Evolutionary conservation across 2,113 vertebrate species (phyloP), one percentile per base, ranked within the genome.

Genomic region (Cottus gobio): DNA sequence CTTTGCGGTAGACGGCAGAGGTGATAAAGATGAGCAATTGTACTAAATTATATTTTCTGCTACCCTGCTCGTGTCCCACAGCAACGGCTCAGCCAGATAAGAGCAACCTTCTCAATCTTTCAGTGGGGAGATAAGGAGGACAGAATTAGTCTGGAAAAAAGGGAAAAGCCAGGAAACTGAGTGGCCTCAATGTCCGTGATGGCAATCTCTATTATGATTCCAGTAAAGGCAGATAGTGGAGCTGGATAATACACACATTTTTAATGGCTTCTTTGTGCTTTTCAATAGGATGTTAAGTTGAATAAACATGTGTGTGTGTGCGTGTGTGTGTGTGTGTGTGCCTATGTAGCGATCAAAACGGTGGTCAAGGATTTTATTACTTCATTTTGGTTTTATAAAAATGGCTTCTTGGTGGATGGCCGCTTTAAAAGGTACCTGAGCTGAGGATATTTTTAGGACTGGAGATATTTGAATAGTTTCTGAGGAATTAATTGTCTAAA

Each of bases 11-110:
- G 37, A 13, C 22, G n/a, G 62, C 52, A 3, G 61, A 58, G 50
- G 60, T 28, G 68, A 79, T 81, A 20, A 62, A 62, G 34, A 46
- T 3, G 28, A 80, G 44, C 65, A 36, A 69, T 28, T 71, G 66
- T 13, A 8, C n/a, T n/a, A n/a, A 70, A 56, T 57, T 3, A 46
- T 75, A n/a, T 36, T 68, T 44, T 13, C 22, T 36, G 67, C 26
- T 6, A 1, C 3, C 18, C 50, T 0, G 7, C 62, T 74, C 24
- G 0, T 61, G 70, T 50, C 52, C 70, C 42, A 12, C 71, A 10
- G 56, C 58, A 11, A 18, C 20, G 34, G 13, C 34, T 56, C 28
- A 28, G 64, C n/a, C 65, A 18, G 71, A 82, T 57, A 70, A 70
- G 65, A 63, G 15, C 44, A 56, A 26, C 34, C 36, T 34, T 63